Evolutionary conservation across 2,113 vertebrate genomes (phyloP).

Genomic region (Oxyura jamaicensis): DNA sequence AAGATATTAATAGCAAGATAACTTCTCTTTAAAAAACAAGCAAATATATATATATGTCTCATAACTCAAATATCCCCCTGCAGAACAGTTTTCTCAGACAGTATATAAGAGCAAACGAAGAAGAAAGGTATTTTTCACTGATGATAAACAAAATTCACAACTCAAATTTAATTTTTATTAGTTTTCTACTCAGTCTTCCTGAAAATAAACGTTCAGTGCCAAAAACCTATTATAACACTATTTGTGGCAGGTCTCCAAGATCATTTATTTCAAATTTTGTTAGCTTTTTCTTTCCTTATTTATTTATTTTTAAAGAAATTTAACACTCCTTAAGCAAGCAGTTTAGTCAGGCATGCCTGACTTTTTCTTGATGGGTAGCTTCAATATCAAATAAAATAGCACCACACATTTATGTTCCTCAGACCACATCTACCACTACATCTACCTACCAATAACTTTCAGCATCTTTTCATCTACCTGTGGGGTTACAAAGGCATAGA

Average conservation of each 20-base stretch:
- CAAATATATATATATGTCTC: neutral
- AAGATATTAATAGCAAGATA: neutral
- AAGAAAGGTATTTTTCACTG: neutral
- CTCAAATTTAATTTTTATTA: neutral
- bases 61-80: neutral
- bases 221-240: neutral
- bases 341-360: neutral
- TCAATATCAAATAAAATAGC: neutral
- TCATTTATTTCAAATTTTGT: neutral
- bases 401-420: neutral
- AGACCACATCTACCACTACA: neutral
- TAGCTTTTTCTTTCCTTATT: too few species aligned
- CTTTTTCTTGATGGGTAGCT: neutral
- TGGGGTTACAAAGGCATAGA: neutral
- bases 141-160: neutral
- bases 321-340: neutral
- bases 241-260: neutral
- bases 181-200: neutral
- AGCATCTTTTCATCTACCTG: neutral
- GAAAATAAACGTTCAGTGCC: neutral
- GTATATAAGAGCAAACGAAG: neutral
- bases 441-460: neutral
- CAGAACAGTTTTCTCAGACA: neutral
- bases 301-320: neutral
- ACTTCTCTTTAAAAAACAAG: neutral